phyloP scores from a whole-genome alignment of 2,888 invertebrate genomes.

The Papilio elwesi region DNA sequence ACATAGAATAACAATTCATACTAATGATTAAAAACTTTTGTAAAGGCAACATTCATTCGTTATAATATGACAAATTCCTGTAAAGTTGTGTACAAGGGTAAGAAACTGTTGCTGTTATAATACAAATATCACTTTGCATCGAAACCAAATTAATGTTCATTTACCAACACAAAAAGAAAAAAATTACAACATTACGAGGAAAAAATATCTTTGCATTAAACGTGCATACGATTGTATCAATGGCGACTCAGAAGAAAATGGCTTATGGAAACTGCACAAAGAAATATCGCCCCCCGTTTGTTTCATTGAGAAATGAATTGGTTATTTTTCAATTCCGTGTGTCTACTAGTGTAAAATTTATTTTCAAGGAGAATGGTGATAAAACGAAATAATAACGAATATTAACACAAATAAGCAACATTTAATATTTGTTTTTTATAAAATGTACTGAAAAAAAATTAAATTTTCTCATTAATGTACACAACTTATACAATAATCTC shows the following conservation, averaged over 20 bases:
- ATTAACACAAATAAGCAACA: constrained; percentile 6
- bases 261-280: no score
- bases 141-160: no score
- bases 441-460: constrained; percentile 20
- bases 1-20: constrained; percentile 35
- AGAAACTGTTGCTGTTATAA: not conserved
- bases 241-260: no score
- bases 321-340: no score
- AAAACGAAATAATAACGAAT: constrained; percentile 14
- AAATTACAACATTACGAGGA: no score
- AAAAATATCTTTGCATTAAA: no score
- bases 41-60: not conserved
- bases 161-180: no score
- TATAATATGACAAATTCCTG: not conserved
- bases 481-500: constrained; percentile 32
- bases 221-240: no score
- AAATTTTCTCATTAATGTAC: constrained; percentile 33
- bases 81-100: constrained; percentile 15
- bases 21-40: not conserved
- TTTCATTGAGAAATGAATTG: no score
- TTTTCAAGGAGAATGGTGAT: not conserved
- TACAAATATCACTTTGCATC: no score
- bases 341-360: no score
- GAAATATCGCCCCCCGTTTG: no score
- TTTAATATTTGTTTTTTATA: constrained; percentile 2